Conservation (phyloP, 2,797 vertebrate genomes). For the Gambelia wislizenii region DNA sequence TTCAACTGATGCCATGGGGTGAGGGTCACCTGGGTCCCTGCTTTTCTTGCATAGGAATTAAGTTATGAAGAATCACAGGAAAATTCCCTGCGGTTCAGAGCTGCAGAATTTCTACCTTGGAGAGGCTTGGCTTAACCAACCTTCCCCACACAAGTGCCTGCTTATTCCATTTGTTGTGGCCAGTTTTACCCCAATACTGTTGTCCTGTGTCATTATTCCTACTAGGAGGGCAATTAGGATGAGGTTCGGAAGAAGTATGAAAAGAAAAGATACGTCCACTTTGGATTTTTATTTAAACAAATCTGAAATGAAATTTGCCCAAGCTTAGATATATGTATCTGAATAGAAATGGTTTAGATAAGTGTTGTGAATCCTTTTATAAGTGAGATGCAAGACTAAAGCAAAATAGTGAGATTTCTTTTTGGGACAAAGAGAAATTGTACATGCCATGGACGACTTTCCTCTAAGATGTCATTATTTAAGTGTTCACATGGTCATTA, state of each 20-base stretch:
- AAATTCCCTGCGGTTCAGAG: too few species aligned
- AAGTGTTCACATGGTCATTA: neutral
- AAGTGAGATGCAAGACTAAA: conserved; percentile 38
- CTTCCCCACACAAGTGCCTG: too few species aligned
- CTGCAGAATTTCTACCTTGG: too few species aligned
- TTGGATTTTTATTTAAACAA: conserved; percentile 68
- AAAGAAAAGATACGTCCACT: conserved; percentile 23
- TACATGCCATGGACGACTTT: neutral
- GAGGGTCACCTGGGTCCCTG: too few species aligned
- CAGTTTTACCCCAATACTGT: too few species aligned
- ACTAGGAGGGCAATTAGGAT: neutral
- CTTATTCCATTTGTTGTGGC: too few species aligned
- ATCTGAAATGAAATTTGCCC: conserved; percentile 54
- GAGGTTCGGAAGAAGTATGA: conserved; percentile 10
- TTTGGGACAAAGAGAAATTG: conserved; percentile 2
- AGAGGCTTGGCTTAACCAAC: too few species aligned
- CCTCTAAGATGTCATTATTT: neutral
- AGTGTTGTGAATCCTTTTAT: neutral
- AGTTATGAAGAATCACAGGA: too few species aligned
- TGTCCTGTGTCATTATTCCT: too few species aligned
- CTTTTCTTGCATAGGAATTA: too few species aligned
- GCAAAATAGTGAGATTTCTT: conserved; percentile 45
- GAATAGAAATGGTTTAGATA: conserved; percentile 47
- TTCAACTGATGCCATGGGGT: too few species aligned
- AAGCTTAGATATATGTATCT: conserved; percentile 59